phyloP scores from a whole-genome alignment of 2,113 vertebrate species.

The Crocuta crocuta region DNA sequence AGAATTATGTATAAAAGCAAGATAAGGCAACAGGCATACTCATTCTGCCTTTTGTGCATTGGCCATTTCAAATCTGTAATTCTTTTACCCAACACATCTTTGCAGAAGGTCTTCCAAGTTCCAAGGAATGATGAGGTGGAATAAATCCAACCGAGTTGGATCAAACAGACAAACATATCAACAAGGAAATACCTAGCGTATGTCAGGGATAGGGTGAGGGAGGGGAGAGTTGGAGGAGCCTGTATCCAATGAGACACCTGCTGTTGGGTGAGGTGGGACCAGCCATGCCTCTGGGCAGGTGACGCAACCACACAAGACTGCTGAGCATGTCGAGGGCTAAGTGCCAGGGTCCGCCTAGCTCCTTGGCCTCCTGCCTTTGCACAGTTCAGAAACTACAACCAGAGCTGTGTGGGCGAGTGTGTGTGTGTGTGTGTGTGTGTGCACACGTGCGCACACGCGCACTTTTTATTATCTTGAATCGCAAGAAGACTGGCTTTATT shows the following conservation, averaged over 20 bases:
- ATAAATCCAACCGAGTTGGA: neutral
- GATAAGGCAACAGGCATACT: neutral
- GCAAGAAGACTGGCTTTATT: neutral
- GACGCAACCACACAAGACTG: rapidly evolving
- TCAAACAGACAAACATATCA: neutral
- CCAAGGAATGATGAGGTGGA: neutral
- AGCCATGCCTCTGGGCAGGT: neutral
- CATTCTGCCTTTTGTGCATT: neutral
- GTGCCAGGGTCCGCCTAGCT: too few species aligned
- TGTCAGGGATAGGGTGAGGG: neutral
- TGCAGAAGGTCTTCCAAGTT: neutral
- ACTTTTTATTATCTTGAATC: neutral
- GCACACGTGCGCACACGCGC: too few species aligned
- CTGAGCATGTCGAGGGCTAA: neutral
- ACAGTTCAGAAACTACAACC: too few species aligned
- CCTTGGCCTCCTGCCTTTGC: neutral
- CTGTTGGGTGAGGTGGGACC: too few species aligned
- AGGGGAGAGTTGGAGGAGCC: rapidly evolving
- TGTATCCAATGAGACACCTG: rapidly evolving
- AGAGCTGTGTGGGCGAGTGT: rapidly evolving
- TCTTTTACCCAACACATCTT: neutral
- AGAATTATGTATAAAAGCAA: neutral
- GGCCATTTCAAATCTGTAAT: neutral
- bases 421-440: neutral
- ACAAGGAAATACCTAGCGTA: rapidly evolving